Conservation (phyloP, 1,140 invertebrate species). For the Sycophila sp. region DNA sequence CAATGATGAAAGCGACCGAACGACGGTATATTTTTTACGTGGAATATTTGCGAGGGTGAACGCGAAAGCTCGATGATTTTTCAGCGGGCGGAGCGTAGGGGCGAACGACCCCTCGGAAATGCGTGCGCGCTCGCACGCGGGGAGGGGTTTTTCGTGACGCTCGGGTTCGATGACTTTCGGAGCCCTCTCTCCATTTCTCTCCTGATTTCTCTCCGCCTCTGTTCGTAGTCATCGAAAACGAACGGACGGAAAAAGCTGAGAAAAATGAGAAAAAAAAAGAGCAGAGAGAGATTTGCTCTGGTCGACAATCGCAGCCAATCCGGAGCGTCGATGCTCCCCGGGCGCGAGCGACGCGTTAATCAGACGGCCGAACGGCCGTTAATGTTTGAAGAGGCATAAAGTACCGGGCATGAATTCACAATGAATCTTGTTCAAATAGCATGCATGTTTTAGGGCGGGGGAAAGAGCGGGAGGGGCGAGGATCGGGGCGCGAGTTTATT, state of each 20-base stretch:
- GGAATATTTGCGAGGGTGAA: too few species aligned
- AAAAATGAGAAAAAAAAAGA: not conserved
- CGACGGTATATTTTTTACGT: too few species aligned
- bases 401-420: conserved; percentile 22
- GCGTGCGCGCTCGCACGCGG: not conserved
- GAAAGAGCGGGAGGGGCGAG: not conserved
- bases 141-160: not conserved
- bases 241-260: not conserved
- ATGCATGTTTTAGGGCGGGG: conserved; percentile 6
- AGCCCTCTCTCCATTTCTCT: not conserved
- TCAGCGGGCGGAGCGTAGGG: too few species aligned
- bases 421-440: conserved; percentile 30
- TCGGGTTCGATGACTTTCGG: conserved; percentile 22
- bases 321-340: conserved; percentile 11
- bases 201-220: not conserved
- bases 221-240: not conserved
- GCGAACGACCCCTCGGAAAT: too few species aligned
- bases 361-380: not conserved
- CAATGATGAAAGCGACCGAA: not conserved
- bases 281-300: not conserved
- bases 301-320: too few species aligned
- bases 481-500: not conserved
- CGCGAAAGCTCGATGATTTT: not conserved
- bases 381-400: conserved; percentile 29
- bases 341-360: conserved; percentile 38